phyloP scores from a whole-genome alignment of 2,888 invertebrate genomes.

The Eupeodes latifasciatus region DNA sequence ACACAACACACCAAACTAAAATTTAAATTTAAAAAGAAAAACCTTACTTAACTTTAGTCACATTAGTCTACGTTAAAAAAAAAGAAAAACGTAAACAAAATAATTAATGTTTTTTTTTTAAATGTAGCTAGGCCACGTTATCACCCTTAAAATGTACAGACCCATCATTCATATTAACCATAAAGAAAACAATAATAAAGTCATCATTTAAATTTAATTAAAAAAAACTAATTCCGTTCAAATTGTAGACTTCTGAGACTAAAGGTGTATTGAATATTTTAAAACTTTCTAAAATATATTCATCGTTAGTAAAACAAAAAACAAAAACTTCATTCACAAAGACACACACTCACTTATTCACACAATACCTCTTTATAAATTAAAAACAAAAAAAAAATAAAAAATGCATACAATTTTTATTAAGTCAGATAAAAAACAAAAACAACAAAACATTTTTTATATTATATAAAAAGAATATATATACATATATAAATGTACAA shows the following conservation, averaged over 20 bases:
- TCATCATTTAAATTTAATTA: conserved; percentile 8
- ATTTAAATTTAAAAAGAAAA: conserved; percentile 73
- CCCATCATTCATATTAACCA: conserved; percentile 20
- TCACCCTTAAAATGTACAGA: conserved; percentile 30
- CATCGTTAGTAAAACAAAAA: conserved; percentile 48
- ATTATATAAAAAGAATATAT: conserved; percentile 49
- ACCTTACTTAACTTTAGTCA: conserved; percentile 53
- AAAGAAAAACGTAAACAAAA: conserved; percentile 9
- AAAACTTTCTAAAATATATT: conserved; percentile 43
- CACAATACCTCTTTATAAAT: conserved; percentile 49
- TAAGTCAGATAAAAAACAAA: conserved; percentile 50
- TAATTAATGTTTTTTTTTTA: conserved; percentile 1
- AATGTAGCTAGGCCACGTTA: conserved; percentile 30
- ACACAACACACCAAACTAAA: conserved; percentile 49
- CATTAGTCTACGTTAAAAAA: conserved; percentile 9
- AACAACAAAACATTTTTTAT: conserved; percentile 56
- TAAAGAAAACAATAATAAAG: conserved; percentile 11
- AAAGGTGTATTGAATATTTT: conserved; percentile 28
- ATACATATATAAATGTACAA: conserved; percentile 61
- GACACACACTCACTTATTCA: conserved; percentile 55
- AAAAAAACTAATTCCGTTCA: not conserved
- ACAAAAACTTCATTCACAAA: conserved; percentile 49
- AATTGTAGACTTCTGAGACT: conserved; percentile 19
- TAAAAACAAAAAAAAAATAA: conserved; percentile 26
- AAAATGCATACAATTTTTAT: conserved; percentile 66